A percentile compares a stretch with the other conserved stretches of the same genome.
Conservation (phyloP, 1,140 invertebrate species). For the Sycophaga agraensis region DNA sequence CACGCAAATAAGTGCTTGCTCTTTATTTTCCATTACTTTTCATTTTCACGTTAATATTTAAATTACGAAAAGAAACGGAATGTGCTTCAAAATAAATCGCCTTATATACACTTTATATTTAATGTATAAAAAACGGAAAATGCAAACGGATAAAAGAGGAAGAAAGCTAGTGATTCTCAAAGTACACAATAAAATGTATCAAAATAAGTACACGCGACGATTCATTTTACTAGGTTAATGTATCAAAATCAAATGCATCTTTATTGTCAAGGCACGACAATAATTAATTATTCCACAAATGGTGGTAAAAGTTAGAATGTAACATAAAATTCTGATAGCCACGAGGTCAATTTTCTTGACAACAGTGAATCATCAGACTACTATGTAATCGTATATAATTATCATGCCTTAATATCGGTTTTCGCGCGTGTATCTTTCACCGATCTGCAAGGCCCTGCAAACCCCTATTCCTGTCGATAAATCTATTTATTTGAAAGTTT, state of each 20-base stretch:
- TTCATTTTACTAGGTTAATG: conserved; percentile 7
- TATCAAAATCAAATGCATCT: conserved; percentile 17
- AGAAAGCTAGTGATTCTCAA: background rate
- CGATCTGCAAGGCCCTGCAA: conserved; percentile 42
- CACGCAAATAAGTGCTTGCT: background rate
- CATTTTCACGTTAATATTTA: background rate
- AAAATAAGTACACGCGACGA: conserved; percentile 21
- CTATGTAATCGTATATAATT: no score
- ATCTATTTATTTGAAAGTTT: conserved; percentile 10
- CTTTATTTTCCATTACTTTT: background rate
- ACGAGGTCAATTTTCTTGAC: background rate
- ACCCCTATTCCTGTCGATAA: background rate
- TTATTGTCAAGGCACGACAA: background rate
- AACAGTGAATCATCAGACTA: no score
- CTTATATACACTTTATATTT: background rate
- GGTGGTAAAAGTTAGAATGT: no score
- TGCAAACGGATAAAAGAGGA: background rate
- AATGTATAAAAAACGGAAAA: conserved; percentile 8
- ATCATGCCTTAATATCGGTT: background rate
- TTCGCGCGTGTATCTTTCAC: conserved; percentile 41
- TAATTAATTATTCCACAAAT: no score
- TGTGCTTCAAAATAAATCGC: conserved; percentile 18
- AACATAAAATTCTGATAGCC: background rate
- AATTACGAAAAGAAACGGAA: conserved; percentile 20
- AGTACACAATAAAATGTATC: conserved; percentile 4